Evolutionary conservation across 2,888 invertebrate species (phyloP), one percentile per base, ranked within the genome.

Genomic region (Clepsis dumicolana): DNA sequence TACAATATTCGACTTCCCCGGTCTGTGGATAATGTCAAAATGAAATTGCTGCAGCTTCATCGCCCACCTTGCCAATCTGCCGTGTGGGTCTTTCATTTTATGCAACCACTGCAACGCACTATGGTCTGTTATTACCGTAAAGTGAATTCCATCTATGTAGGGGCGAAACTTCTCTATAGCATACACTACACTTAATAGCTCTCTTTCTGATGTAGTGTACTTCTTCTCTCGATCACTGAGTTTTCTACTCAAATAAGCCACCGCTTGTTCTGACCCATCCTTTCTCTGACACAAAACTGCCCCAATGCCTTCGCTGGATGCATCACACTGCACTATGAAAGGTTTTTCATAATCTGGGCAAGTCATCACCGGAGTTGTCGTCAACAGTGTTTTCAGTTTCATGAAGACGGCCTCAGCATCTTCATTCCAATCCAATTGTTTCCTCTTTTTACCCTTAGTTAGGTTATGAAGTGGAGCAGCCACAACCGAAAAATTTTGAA

Each of bases 41-140:
- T 14, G n/a, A 60, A 69, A 73, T 48, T 70, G 69, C 18, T 72
- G 69, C 3, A 72, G 29, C 14, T 64, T 59, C 64, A 70, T 65
- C 10, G 65, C 65, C 71, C 70, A 73, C 10, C 72, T 48, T 21
- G 71, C 70, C 44, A 73, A 18, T n/a, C 72, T 25, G 10, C 71
- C 71, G 29, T 70, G 70, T 0, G 72, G 72, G 24, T 70, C 72
- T 54, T 70, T 72, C n/a, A 32, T 70, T 53, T 69, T 70, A 41
- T 70, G 35, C 4, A 71, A 18, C 71, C 72, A 72, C 52, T 67
- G 62, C 21, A 71, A 53, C 12, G 71, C 67, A 18, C 68, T 67
- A 32, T 70, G 64, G 16, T 72, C 70, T 10, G 71, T 65, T 1
- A 72, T 16, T 0, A 71, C 65, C 12, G 16, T 71, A 38, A 71